These are phyloP conservation scores for Cuniculus paca DNA, from an alignment of 2,797 vertebrate species.

Conservation along the genomic window DNA sequence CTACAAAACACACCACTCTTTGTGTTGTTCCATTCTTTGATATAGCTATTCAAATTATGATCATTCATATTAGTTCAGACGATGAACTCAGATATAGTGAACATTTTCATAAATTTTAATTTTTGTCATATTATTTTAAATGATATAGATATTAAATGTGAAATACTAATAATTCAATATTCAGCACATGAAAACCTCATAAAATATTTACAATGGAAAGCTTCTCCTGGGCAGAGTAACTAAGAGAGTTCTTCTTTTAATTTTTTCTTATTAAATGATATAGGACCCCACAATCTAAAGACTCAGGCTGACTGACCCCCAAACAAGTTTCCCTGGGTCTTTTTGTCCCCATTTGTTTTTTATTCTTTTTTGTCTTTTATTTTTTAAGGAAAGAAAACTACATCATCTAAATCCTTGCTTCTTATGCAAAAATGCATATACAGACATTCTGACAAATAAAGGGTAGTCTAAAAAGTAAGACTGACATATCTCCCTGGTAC, in stretches of 20 bases:
- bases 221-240: not conserved
- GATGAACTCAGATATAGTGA: not conserved
- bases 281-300: not conserved
- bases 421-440: not conserved
- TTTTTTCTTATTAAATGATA: not conserved
- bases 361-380: too few species aligned
- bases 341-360: not conserved
- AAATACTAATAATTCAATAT: not conserved
- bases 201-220: not conserved
- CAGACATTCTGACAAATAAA: not conserved
- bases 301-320: not conserved
- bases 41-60: not conserved
- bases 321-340: not conserved
- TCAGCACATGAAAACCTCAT: not conserved
- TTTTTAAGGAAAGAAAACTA: not conserved
- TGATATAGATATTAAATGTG: not conserved
- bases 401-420: not conserved
- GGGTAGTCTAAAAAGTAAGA: accelerated
- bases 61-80: not conserved
- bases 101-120: not conserved
- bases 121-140: not conserved
- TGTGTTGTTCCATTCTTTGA: not conserved
- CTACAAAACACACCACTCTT: not conserved
- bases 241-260: not conserved
- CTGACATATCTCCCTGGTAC: not conserved